Conservation (phyloP, 2,888 invertebrate genomes). For the Pristionchus fissidentatus region DNA sequence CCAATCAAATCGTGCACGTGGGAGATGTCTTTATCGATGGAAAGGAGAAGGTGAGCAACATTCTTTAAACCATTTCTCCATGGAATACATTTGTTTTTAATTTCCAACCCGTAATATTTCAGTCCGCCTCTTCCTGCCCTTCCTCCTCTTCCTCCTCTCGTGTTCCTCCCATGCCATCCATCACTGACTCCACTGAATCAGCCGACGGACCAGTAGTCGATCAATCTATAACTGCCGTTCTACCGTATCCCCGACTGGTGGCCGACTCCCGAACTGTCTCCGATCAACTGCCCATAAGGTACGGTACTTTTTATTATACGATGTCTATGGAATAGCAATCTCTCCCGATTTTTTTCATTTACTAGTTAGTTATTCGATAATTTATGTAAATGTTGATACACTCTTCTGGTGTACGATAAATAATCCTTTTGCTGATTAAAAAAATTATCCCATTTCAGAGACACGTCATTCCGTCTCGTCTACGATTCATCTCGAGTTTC, state of each 20-base stretch:
- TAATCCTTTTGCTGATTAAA: no score
- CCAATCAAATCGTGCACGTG: constrained; percentile 94
- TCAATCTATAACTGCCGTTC: constrained; percentile 10
- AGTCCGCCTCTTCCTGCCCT: neutral
- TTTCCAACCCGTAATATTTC: no score
- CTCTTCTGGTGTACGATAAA: neutral
- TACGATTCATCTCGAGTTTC: constrained; percentile 45
- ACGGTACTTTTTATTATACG: constrained; percentile 2
- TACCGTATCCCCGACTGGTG: constrained; percentile 44
- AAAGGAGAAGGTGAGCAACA: constrained; percentile 26
- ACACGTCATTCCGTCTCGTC: neutral
- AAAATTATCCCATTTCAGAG: neutral
- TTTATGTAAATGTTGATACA: no score
- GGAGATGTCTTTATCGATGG: constrained; percentile 81
- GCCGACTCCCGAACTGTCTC: constrained; percentile 36
- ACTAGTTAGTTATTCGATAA: neutral
- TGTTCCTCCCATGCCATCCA: neutral
- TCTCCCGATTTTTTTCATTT: neutral
- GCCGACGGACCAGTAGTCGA: neutral
- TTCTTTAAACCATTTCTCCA: neutral
- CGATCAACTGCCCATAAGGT: constrained; percentile 47
- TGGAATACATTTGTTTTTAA: neutral
- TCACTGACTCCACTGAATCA: neutral
- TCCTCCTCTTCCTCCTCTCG: constrained; percentile 18
- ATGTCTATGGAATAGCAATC: neutral